Base-by-base conservation (phyloP, 2,797 vertebrate genomes). In the Sebastiscus tertius region DNA sequence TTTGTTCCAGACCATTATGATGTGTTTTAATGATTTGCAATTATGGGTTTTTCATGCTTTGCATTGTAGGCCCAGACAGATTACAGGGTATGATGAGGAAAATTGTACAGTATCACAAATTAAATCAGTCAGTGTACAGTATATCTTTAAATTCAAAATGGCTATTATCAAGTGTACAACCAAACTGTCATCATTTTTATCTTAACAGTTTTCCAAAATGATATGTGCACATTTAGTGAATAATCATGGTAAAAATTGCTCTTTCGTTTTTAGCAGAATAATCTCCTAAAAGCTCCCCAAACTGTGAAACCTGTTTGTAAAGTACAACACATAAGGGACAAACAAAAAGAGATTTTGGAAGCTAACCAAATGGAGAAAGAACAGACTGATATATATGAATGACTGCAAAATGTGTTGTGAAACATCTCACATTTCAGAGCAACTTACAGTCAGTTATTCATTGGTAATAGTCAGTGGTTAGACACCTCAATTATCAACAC, bases 21-120 rank as follows among this genome's bases (percentile, higher is more conserved):
- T 70, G 22, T 24, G 16, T 64, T 89, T 90, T 49, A 77, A 88
- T 87, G 82, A 63, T 88, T 83, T 77, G 77, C 80, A 89, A 93
- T 85, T 69, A 70, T 1, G 39, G 82, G 75, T 72, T 84, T 79
- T 69, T 78, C 64, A 68, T 22, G 61, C 68, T 87, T 82, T 90
- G 81, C 66, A 72, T 46, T 75, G 65, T 46, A 58, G 80, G 26
- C 87, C 90, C 87, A 88, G 89, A 90, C 82, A 92, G 79, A 95
- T 94, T 71, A 91, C 64, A 90, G 92, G 88, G 80, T 92, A 27
- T 22, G 72, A 83, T 61, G 67, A 26, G 67, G 89, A 79, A 92
- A 88, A 94, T 93, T 94, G 89, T 82, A 92, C 81, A 65, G 72
- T 77, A 81, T 85, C 63, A 6, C 36, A 75, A 86, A 88, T 85